These are phyloP conservation scores for Melanotaenia boesemani DNA, from an alignment of 2,797 vertebrate genomes.

Conservation along the genomic window DNA sequence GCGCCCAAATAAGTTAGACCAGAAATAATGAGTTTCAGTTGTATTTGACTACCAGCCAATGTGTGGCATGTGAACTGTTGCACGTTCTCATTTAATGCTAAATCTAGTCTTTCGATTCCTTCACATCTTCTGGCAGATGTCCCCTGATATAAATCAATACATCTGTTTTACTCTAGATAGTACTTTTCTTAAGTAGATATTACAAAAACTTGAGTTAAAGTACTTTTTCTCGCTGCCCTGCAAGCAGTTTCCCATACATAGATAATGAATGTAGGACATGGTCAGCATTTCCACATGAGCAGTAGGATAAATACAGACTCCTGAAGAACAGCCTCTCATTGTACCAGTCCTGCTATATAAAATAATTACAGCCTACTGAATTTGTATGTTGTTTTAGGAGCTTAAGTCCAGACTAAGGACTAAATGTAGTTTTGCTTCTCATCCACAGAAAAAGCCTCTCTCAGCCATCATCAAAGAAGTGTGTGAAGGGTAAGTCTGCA, in stretches of 20 bases:
- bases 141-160: constrained; percentile 8
- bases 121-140: not conserved
- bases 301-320: constrained; percentile 42
- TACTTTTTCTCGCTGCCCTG: not conserved
- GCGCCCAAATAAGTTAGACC: not conserved
- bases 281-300: constrained; percentile 34
- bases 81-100: not conserved
- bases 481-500: constrained; percentile 92
- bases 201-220: constrained; percentile 1
- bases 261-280: constrained; percentile 25
- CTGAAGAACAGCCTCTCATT: constrained; percentile 38
- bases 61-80: not conserved
- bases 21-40: not conserved
- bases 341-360: constrained; percentile 52
- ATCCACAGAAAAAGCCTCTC: constrained; percentile 95
- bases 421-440: constrained; percentile 58
- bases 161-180: constrained; percentile 3
- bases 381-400: constrained; percentile 52
- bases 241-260: constrained; percentile 21
- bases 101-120: not conserved
- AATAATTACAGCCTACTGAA: constrained; percentile 56
- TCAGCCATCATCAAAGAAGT: constrained; percentile 99
- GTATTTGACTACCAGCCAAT: not conserved
- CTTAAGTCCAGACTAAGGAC: constrained; percentile 23
- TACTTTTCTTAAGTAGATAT: not conserved